Evolutionary conservation across 1,140 invertebrate species (phyloP).

Genomic region (Helicoverpa armigera): DNA sequence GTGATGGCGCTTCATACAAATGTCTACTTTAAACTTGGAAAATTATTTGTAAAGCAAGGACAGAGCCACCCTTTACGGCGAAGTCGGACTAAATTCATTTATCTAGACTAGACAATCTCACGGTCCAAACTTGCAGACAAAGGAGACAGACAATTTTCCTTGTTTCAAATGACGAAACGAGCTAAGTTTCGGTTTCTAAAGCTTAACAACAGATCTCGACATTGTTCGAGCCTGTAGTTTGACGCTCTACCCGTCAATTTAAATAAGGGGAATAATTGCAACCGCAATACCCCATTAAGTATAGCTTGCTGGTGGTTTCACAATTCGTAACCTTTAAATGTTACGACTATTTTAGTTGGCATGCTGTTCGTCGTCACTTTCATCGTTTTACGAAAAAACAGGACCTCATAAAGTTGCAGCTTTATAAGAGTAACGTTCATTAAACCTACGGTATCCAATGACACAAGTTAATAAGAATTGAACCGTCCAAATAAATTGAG

Average conservation of each 20-base stretch:
- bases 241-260: conserved; percentile 28
- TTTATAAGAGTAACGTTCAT: too few species aligned
- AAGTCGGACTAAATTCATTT: conserved; percentile 7
- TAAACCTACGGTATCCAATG: too few species aligned
- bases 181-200: conserved; percentile 8
- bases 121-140: conserved; percentile 3
- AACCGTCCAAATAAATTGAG: not conserved
- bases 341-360: not conserved
- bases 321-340: conserved; percentile 26
- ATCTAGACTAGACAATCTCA: conserved; percentile 7
- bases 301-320: not conserved
- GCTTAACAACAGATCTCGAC: conserved; percentile 21
- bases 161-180: conserved; percentile 27
- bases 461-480: too few species aligned
- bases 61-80: not conserved
- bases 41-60: not conserved
- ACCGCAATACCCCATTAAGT: conserved; percentile 30
- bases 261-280: conserved; percentile 40
- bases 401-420: too few species aligned
- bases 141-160: conserved; percentile 5
- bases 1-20: too few species aligned
- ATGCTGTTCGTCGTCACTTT: not conserved
- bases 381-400: too few species aligned
- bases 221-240: not conserved
- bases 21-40: not conserved